Conservation (phyloP, 2,797 vertebrate genomes). For the Hylomyscus alleni region DNA sequence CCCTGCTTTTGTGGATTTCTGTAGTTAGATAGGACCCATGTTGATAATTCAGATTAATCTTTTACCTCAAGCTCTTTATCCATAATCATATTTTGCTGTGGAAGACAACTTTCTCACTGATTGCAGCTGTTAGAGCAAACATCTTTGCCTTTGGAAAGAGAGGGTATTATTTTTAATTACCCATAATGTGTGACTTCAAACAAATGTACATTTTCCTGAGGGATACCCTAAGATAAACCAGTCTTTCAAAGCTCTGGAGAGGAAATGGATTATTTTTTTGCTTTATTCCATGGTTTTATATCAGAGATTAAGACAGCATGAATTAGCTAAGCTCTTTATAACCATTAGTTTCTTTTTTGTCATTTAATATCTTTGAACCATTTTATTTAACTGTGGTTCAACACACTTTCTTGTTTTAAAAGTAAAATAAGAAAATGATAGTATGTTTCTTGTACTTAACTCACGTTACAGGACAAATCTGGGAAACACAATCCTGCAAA, state of each 20-base stretch:
- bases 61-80: background rate
- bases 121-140: background rate
- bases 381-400: background rate
- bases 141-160: background rate
- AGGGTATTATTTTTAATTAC: background rate
- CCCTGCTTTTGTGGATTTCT: background rate
- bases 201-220: background rate
- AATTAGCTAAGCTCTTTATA: background rate
- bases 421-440: background rate
- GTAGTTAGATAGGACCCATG: background rate
- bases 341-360: background rate
- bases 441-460: background rate
- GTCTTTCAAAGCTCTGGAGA: background rate
- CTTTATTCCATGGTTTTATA: background rate
- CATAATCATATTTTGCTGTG: background rate
- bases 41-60: background rate
- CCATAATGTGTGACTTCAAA: background rate
- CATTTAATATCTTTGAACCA: background rate
- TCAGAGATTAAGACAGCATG: background rate
- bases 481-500: background rate
- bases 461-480: background rate
- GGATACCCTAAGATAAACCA: background rate
- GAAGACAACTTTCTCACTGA: background rate
- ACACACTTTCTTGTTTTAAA: constrained; percentile 11
- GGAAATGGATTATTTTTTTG: background rate